Percentiles rank a stretch among this genome's conserved stretches.
phyloP scores from a whole-genome alignment of 2,113 vertebrate species.

The Regulus satrapa region DNA sequence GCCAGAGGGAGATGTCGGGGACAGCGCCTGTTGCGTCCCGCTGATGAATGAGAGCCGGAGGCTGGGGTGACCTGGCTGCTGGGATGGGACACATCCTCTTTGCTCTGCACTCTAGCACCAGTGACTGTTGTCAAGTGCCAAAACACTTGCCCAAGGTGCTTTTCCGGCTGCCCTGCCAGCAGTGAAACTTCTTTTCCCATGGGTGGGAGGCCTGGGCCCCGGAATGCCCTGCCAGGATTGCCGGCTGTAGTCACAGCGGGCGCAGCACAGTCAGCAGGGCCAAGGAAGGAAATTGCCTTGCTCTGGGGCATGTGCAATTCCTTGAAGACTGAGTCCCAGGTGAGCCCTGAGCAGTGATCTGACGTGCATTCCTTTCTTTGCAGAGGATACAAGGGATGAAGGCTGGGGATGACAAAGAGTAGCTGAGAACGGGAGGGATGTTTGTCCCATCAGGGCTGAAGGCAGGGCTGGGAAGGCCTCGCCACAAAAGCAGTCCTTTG shows the following conservation, averaged over 20 bases:
- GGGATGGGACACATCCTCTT: not conserved
- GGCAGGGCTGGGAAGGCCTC: not conserved
- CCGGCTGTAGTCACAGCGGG: not conserved
- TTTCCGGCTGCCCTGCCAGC: not conserved
- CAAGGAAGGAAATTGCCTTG: not conserved
- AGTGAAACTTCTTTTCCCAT: not conserved
- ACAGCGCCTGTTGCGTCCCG: fast-evolving
- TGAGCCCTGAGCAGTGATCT: not conserved
- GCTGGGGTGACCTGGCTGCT: not conserved
- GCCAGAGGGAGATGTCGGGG: not conserved
- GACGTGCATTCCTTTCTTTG: not conserved
- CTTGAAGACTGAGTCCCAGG: not conserved
- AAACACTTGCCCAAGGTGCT: not conserved
- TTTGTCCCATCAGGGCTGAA: not conserved
- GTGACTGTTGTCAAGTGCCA: not conserved
- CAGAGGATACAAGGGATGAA: not conserved
- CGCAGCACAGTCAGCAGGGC: not conserved
- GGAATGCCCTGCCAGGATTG: not conserved
- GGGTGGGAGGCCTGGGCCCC: not conserved
- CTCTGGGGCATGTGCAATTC: not conserved
- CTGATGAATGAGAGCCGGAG: not conserved
- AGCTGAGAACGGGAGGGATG: not conserved
- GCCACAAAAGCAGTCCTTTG: not conserved
- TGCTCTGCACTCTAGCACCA: not conserved
- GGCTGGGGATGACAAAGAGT: not conserved